phyloP scores from a whole-genome alignment of 2,888 invertebrate genomes.

The Ophonus ardosiacus region DNA sequence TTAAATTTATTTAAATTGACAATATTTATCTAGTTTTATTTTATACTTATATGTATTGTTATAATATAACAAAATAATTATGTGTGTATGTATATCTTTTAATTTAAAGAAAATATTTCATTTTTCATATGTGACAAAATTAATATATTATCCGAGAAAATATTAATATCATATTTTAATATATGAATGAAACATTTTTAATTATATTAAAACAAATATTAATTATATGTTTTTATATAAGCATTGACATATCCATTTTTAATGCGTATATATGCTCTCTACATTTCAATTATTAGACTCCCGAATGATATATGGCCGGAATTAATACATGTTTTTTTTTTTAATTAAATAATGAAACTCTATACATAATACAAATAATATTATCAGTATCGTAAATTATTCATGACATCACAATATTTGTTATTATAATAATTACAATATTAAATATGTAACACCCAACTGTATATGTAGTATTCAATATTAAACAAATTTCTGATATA shows the following conservation, averaged over 20 bases:
- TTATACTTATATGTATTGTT: not conserved
- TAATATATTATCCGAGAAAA: slow-evolving; percentile 1
- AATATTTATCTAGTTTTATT: too few relatives aligned
- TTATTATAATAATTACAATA: slow-evolving; percentile 35
- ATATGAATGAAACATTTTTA: slow-evolving; percentile 2
- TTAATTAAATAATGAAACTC: slow-evolving; percentile 23
- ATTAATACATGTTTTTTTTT: slow-evolving; percentile 22
- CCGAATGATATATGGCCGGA: not conserved
- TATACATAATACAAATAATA: not conserved
- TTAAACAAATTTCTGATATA: slow-evolving; percentile 17
- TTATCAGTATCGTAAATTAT: slow-evolving; percentile 21
- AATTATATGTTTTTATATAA: not conserved
- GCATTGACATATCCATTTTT: not conserved
- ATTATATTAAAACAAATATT: slow-evolving; percentile 1
- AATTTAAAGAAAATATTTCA: not conserved
- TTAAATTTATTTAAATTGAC: too few relatives aligned
- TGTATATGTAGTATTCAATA: not conserved
- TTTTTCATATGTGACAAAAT: not conserved
- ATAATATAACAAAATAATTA: not conserved
- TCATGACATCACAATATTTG: slow-evolving; percentile 33
- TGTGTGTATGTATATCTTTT: not conserved
- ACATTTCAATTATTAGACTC: not conserved
- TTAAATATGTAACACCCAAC: slow-evolving; percentile 14
- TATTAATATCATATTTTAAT: not conserved
- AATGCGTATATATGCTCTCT: not conserved